Evolutionary conservation across 2,113 vertebrate genomes (phyloP), one percentile per base, ranked within the genome.

Genomic region (Corynorhinus townsendii): DNA sequence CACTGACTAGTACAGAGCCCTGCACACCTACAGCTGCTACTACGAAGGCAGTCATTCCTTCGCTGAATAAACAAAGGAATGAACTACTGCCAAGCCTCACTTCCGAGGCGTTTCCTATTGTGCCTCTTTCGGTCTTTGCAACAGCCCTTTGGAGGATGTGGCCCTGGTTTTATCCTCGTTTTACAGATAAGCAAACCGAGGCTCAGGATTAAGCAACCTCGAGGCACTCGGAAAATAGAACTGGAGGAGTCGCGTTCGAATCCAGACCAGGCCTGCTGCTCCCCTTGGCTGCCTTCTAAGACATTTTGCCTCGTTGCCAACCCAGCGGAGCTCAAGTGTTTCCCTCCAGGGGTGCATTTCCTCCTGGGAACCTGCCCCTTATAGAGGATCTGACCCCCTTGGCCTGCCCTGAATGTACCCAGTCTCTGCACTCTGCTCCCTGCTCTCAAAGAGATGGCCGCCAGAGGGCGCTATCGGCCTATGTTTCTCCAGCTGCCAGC

Each of bases 401-500:
- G 28, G 2, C 33, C 4, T 1, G 17, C 26, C 52, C n/a, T 11
- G 3, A 89, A 40, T 2, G 64, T 54, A 47, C 8, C 1, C 9
- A 7, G 49, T 4, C 19, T 35, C 62, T 5, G 33, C 19, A 1
- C 47, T 5, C 22, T 2, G 7, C 9, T 28, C 24, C 16, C 76
- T 15, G 85, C 73, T 82, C 54, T 83, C 82, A 86, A 87, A 76
- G 33, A 80, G 24, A 35, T 0, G 49, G 33, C 69, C 96, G 1
- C 96, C 86, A 97, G 97, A 96, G 95, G 91, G 86, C 15, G 17
- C 24, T 43, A 30, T 94, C 54, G 56, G 33, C 2, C 79, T 33
- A 45, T 7, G 10, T 62, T 87, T 94, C n/a, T 79, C 33, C 47
- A 24, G 54, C 26, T 28, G 72, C 12, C 0, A 1, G 0, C 0